phyloP scores from a whole-genome alignment of 2,113 vertebrate species.

The Leucopsar rothschildi region DNA sequence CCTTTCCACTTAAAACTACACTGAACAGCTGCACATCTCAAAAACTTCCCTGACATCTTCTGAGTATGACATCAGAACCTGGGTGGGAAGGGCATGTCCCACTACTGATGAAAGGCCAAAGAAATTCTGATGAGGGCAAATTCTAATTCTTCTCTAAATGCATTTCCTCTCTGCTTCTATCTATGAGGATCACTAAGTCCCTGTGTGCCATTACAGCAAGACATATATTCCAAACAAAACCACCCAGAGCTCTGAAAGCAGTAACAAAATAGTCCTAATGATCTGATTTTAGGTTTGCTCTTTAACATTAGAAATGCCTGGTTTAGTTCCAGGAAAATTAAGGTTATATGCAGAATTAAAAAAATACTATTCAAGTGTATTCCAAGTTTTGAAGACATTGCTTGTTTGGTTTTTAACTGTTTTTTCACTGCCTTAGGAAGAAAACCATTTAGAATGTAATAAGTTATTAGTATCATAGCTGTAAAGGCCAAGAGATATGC shows the following conservation, averaged over 20 bases:
- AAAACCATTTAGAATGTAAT: background rate
- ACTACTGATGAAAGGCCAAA: background rate
- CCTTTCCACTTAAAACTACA: background rate
- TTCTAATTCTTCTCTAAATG: background rate
- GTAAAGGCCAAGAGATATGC: background rate
- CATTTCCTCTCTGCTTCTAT: background rate
- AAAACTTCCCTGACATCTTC: background rate
- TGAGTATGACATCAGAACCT: background rate
- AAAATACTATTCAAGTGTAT: background rate
- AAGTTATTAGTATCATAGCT: background rate
- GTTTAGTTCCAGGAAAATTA: background rate
- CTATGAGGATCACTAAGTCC: background rate
- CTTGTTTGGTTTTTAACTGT: background rate
- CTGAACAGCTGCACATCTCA: background rate
- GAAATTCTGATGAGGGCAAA: background rate
- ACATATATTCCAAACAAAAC: background rate
- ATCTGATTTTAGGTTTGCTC: background rate
- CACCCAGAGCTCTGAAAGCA: background rate
- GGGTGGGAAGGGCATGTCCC: background rate
- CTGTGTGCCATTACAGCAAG: background rate
- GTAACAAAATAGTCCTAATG: background rate
- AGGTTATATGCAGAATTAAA: background rate
- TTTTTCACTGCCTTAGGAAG: background rate
- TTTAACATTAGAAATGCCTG: background rate
- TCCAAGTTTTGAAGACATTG: background rate